Conservation (phyloP, 2,888 invertebrate genomes). For the Andrena bucephala region DNA sequence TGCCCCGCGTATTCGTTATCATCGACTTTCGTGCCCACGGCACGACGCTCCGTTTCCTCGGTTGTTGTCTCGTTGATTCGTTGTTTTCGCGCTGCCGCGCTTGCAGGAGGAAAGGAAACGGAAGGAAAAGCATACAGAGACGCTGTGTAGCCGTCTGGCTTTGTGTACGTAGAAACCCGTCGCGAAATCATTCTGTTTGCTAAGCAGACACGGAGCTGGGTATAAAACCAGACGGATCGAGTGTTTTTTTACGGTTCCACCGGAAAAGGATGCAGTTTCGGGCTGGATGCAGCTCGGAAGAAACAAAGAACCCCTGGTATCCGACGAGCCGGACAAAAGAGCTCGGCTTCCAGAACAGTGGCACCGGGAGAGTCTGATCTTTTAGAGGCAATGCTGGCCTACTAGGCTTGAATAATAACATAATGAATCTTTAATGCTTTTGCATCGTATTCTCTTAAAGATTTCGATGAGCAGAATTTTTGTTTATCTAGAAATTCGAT, state of each 20-base stretch:
- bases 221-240: constrained; percentile 26
- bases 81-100: constrained; percentile 40
- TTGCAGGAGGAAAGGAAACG: neutral
- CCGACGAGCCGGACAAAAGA: neutral
- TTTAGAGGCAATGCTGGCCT: neutral
- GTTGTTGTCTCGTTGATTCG: constrained; percentile 26
- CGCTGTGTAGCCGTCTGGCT: neutral
- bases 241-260: neutral
- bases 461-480: neutral
- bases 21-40: constrained; percentile 24
- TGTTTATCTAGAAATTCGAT: no score
- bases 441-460: neutral
- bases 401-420: neutral
- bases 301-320: neutral
- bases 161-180: neutral
- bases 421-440: neutral
- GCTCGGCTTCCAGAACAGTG: neutral
- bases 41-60: neutral
- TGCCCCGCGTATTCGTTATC: constrained; percentile 22
- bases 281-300: neutral
- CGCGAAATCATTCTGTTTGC: constrained; percentile 41
- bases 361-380: neutral
- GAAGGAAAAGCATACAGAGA: constrained; percentile 21
- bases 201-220: constrained; percentile 25
- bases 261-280: neutral